Evolutionary conservation across 2,113 vertebrate genomes (phyloP), one percentile per base, ranked within the genome.

Genomic region (Mionectes macconnelli): DNA sequence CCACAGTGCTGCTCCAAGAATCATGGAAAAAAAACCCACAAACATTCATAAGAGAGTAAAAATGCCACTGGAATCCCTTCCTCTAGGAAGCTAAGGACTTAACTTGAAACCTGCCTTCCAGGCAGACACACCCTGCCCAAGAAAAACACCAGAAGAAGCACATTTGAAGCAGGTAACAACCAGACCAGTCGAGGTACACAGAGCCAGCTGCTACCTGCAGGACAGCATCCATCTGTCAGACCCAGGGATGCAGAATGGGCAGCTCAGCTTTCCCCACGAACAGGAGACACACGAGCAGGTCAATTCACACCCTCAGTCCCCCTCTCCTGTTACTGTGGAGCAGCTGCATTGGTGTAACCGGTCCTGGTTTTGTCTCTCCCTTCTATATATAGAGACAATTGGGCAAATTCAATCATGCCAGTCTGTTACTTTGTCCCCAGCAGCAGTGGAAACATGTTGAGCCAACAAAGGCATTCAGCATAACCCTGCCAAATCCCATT

Each of bases 341-440:
- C 93, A 97, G 94, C 89, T 95, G 87, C 89, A 42, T 42, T 75
- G 50, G 35, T 22, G 40, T 63, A 79, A 70, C 35, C 10, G 28
- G 60, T 64, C 66, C 73, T 87, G 62, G 2, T 78, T 81, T 81
- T 67, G 45, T 78, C 80, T 84, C 42, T 39, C 76, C 72, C 74
- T 93, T 89, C 93, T 94, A 95, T 89, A 95, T 83, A 87, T 62
- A 95, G 89, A 91, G 23, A 69, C 87, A 94, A 91, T 35, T n/a
- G 45, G 89, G 59, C 91, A 94, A 78, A 94, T 53, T 78, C 89
- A 94, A 31, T 45, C 84, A 70, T 79, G 91, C 62, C 66, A 60
- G 77, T 75, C 83, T 72, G 63, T 39, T 81, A 74, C 56, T 92
- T 30, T 49, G 94, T 87, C 74, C 95, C 8, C n/a, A 82, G 62